Base-by-base conservation (phyloP, 2,888 invertebrate genomes). In the Lithophane leautieri region DNA sequence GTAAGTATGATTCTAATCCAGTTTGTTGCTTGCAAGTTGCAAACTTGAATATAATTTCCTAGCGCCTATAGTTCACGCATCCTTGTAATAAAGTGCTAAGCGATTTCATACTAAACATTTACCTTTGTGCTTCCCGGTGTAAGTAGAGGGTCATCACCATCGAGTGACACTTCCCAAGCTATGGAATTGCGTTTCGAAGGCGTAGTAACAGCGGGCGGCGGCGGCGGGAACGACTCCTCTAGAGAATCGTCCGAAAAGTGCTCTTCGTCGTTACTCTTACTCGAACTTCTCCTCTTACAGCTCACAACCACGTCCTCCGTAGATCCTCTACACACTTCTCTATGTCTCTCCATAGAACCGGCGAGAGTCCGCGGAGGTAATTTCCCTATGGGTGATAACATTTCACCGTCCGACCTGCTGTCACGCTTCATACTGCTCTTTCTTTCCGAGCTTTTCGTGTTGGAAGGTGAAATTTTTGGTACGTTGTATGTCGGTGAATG, bases 101-200 rank as follows among this genome's bases (percentile, higher is more conserved):
- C 2, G 4, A 54, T 54, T 73, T 28, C n/a, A n/a, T 12, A 8
- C 12, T 54, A 47, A 75, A 54, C 22, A 70, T 9, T 67, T 91
- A 97, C 97, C 94, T 97, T 97, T 82, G 97, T 97, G 90, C 97
- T 97, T 70, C 97, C 98, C 63, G 98, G 98, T 65, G 97, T 97
- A 81, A 97, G 97, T 62, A 98, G 96, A 76, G 97, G 97, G 92
- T 97, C 97, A 90, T 97, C 97, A 92, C 97, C 97, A 92, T 98
- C 97, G 89, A 98, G 97, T 82, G 98, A 98, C 83, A 98, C 98
- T 97, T 98, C 98, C 98, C 98, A 98, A 82, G 98, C 98, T 87
- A 98, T 98, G 92, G 98, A 98, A 91, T 98, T 97, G 89, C 98
- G 97, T 95, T 98, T 98, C 91, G 97, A 97, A 88, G 97, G 97